Evolutionary conservation across 2,888 invertebrate species (phyloP), one percentile per base, ranked within the genome.

Genomic region (Andrena trimmerana): DNA sequence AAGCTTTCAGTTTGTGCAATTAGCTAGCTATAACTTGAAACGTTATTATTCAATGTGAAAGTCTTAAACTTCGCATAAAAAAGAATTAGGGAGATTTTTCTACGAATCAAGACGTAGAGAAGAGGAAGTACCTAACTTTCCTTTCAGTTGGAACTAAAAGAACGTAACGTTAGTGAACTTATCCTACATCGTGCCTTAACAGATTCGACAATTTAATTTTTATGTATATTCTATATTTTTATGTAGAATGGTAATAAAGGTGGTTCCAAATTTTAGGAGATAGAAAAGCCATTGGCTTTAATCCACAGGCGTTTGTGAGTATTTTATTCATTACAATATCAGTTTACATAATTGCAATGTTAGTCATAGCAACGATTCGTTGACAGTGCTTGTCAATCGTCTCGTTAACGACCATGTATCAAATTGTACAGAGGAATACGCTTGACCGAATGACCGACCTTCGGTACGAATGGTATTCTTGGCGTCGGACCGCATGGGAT

Each of bases 331-430:
- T 65, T 59, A 65, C 65, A 63, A 76, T 63, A 75, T 59, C 69
- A 60, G 52, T 83, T 87, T 83, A 86, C 85, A 80, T 87, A 87
- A 88, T 87, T 88, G 83, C 81, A 78, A 88, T 83, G 72, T 86
- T 83, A 87, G 75, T 80, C 81, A 79, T 60, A 60, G 59, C 71
- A 78, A 81, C 68, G 75, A 83, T 78, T 76, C 54, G 80, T 81
- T 79, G 88, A 78, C 88, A 84, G 67, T 68, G 70, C 73, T 70
- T 62, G 75, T 73, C 60, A 70, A 78, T 69, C 76, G 57, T 69
- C 76, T 69, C 79, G 54, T 81, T 80, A 81, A 83, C 78, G 81
- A 50, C 68, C 78, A 60, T 63, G 80, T 72, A 84, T 81, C 77
- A 71, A 63, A 60, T 71, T 59, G 68, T 63, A 66, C 70, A 63